phyloP scores from a whole-genome alignment of 2,888 invertebrate genomes.

The Zele albiditarsus region DNA sequence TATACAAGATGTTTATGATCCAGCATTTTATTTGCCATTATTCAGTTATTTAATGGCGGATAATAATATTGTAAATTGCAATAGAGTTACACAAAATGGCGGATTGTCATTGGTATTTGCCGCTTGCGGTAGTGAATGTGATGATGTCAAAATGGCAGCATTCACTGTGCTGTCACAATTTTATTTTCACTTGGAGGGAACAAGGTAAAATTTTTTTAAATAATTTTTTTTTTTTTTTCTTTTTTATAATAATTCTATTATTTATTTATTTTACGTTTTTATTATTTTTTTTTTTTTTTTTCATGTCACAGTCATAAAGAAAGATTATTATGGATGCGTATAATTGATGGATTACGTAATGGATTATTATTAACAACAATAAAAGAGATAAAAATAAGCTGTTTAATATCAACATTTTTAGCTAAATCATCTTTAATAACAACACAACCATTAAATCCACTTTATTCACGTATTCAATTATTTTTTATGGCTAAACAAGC shows the following conservation, averaged over 20 bases:
- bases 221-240: too few relatives aligned
- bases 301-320: conserved; percentile 75
- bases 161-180: conserved; percentile 84
- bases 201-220: conserved; percentile 74
- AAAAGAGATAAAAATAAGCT: conserved; percentile 72
- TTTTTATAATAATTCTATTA: not conserved
- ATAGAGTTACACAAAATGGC: conserved; percentile 81
- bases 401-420: conserved; percentile 81
- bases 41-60: conserved; percentile 84
- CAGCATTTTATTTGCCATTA: conserved; percentile 86
- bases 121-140: conserved; percentile 81
- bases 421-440: conserved; percentile 82
- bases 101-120: conserved; percentile 82
- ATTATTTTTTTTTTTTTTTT: conserved; percentile 17
- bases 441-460: conserved; percentile 82
- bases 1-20: conserved; percentile 83
- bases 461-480: conserved; percentile 86
- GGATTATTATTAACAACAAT: conserved; percentile 73
- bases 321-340: conserved; percentile 79
- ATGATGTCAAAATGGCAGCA: conserved; percentile 81
- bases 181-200: conserved; percentile 82
- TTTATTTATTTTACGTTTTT: conserved; percentile 17
- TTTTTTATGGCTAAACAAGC: conserved; percentile 86
- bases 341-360: conserved; percentile 80
- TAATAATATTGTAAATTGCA: conserved; percentile 82